Evolutionary conservation across 1,140 invertebrate genomes (phyloP).

Genomic region (Halictus rubicundus): DNA sequence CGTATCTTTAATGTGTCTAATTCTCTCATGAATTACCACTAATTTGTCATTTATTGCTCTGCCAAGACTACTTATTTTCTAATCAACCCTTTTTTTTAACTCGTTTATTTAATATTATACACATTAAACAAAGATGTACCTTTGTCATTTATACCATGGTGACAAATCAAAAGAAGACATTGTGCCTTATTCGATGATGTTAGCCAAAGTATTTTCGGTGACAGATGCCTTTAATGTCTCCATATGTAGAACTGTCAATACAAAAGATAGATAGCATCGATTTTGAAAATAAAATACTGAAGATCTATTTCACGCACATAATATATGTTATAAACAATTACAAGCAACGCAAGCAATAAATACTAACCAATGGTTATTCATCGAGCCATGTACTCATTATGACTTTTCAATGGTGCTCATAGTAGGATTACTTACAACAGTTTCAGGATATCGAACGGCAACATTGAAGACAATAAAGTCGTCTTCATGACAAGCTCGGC

Average conservation of each 20-base stretch:
- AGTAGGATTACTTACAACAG: slow-evolving; percentile 81
- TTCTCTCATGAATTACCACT: slow-evolving; percentile 65
- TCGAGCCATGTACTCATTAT: slow-evolving; percentile 70
- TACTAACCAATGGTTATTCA: slow-evolving; percentile 74
- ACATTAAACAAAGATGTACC: slow-evolving; percentile 35
- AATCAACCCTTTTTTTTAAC: neutral
- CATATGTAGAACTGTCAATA: slow-evolving; percentile 18
- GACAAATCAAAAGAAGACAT: neutral
- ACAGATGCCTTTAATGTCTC: slow-evolving; percentile 27
- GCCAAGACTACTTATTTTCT: slow-evolving; percentile 32
- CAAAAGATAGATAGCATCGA: slow-evolving; percentile 7
- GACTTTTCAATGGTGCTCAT: slow-evolving; percentile 41
- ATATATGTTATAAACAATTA: slow-evolving; percentile 30
- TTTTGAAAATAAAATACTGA: slow-evolving; percentile 16
- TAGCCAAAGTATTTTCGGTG: slow-evolving; percentile 10
- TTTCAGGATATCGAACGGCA: slow-evolving; percentile 87
- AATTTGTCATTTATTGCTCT: slow-evolving; percentile 71
- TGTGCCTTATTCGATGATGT: neutral
- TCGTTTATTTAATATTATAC: slow-evolving; percentile 9
- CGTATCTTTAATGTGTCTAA: slow-evolving; percentile 65
- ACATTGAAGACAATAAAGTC: slow-evolving; percentile 92
- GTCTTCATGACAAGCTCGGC: slow-evolving; percentile 86
- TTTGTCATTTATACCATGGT: slow-evolving; percentile 10
- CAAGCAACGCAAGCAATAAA: slow-evolving; percentile 73
- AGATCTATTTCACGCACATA: slow-evolving; percentile 19